These are phyloP conservation scores for Chlamydotis undulata DNA, from an alignment of 2,113 vertebrate genomes.

Conservation along the genomic window DNA sequence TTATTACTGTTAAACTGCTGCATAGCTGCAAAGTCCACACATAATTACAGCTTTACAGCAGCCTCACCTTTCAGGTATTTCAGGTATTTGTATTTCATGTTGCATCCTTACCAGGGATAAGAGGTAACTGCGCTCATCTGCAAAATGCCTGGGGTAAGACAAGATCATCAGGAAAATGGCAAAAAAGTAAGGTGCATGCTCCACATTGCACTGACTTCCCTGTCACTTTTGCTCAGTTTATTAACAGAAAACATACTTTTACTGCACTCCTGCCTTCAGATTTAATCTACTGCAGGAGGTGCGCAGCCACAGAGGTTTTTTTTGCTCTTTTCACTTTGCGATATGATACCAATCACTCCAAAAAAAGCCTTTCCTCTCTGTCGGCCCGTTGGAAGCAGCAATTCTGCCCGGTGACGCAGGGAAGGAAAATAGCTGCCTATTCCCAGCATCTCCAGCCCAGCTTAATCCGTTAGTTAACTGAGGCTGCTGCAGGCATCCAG, in stretches of 20 bases:
- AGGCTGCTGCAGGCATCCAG: not conserved
- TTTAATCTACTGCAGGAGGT: conserved; percentile 31
- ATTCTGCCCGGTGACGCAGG: not conserved
- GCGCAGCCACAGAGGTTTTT: not conserved
- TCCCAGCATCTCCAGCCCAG: not conserved
- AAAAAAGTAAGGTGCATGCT: conserved; percentile 3
- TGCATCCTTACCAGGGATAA: not conserved
- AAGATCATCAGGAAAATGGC: conserved; percentile 35
- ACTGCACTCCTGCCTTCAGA: conserved; percentile 48
- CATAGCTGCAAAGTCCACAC: not conserved
- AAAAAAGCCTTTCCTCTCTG: not conserved
- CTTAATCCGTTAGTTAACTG: not conserved
- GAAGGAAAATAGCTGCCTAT: not conserved
- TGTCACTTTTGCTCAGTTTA: conserved; percentile 59
- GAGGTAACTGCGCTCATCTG: not conserved
- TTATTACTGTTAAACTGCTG: not conserved
- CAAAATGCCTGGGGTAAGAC: conserved; percentile 31
- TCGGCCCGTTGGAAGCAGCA: not conserved
- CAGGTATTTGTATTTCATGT: not conserved
- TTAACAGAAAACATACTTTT: conserved; percentile 39
- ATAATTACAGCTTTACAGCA: not conserved
- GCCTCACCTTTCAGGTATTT: conserved; percentile 10
- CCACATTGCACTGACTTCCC: conserved; percentile 4
- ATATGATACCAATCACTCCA: not conserved
- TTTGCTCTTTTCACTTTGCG: not conserved